Conservation (phyloP, 2,888 invertebrate species). For the Bugula neritina region DNA sequence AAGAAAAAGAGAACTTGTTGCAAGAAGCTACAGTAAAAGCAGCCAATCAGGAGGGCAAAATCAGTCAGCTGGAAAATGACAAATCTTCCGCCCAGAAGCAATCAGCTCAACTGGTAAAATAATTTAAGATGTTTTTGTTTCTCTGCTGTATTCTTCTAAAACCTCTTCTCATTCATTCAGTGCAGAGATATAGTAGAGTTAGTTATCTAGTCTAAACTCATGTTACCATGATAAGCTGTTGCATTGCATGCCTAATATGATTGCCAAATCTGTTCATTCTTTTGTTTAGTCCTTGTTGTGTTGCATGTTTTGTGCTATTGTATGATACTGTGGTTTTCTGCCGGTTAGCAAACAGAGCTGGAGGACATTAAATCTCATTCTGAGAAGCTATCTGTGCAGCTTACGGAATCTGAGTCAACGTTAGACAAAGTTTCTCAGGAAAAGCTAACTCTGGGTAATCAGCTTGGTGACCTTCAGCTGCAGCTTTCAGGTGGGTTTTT, state of each 20-base stretch:
- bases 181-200: no score
- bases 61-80: background rate
- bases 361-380: constrained; percentile 41
- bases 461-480: background rate
- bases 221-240: no score
- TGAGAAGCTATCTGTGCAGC: constrained; percentile 32
- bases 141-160: no score
- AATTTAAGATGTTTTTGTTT: no score
- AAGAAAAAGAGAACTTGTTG: background rate
- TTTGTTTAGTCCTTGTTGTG: no score
- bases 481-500: background rate
- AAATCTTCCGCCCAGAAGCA: background rate
- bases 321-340: no score
- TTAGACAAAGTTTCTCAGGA: constrained; percentile 14
- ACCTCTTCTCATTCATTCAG: no score
- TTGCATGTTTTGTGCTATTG: no score
- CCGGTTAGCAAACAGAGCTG: constrained; percentile 45
- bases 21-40: background rate
- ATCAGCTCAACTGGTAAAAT: background rate
- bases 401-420: constrained; percentile 25
- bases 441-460: background rate
- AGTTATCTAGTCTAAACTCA: no score
- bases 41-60: background rate
- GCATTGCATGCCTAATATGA: no score
- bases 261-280: no score